Conservation (phyloP, 1,140 invertebrate species). For the Leguminivora glycinivorella region DNA sequence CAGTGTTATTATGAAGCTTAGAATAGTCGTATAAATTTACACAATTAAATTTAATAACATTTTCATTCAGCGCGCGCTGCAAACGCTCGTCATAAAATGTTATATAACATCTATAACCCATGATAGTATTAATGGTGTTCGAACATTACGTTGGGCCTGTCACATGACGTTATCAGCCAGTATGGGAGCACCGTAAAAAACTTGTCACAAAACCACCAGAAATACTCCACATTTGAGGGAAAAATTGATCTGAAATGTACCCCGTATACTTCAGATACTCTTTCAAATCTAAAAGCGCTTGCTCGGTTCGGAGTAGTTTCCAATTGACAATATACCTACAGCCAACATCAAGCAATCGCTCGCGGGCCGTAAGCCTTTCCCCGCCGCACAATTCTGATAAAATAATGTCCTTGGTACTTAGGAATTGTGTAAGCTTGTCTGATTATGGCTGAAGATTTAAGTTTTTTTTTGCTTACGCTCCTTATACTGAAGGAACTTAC, state of each 20-base stretch:
- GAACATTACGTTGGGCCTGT: too few species aligned
- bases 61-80: too few species aligned
- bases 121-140: too few species aligned
- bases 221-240: neutral
- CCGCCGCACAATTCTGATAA: conserved; percentile 33
- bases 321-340: conserved; percentile 63
- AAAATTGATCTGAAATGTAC: conserved; percentile 35
- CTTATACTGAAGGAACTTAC: too few species aligned
- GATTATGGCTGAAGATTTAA: neutral
- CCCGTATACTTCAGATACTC: conserved; percentile 48
- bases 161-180: too few species aligned
- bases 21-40: too few species aligned
- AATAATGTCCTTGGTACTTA: conserved; percentile 30
- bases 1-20: too few species aligned
- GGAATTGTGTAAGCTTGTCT: conserved; percentile 9
- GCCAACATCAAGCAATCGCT: conserved; percentile 50
- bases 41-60: too few species aligned
- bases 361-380: conserved; percentile 49
- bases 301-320: conserved; percentile 54
- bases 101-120: too few species aligned
- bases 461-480: neutral
- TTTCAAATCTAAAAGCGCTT: conserved; percentile 62
- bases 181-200: too few species aligned
- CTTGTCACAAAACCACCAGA: neutral
- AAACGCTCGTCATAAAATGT: too few species aligned